A percentile compares a stretch with the other conserved stretches of the same genome.
Evolutionary conservation across 1,140 invertebrate genomes (phyloP).

Genomic region (Parapsyche elsis): DNA sequence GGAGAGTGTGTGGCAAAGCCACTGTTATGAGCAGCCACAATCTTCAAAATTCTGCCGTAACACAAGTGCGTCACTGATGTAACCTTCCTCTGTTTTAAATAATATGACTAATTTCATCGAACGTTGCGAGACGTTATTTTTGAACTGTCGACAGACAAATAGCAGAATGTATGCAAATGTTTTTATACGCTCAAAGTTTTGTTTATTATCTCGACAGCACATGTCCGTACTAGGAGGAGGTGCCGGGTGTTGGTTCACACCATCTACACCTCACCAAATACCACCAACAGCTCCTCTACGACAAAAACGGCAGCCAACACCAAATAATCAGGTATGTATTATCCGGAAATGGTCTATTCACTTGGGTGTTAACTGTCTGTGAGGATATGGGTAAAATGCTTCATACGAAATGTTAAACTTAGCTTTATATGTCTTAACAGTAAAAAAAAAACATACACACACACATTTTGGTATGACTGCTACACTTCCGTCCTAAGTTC

Average conservation of each 20-base stretch:
- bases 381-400: too few relatives aligned
- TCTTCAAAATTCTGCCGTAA: constrained; percentile 52
- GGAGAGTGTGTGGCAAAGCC: background rate
- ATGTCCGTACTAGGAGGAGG: constrained; percentile 54
- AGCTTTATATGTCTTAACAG: too few relatives aligned
- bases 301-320: constrained; percentile 46
- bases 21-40: constrained; percentile 53
- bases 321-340: constrained; percentile 34
- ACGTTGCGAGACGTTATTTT: too few relatives aligned
- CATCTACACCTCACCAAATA: constrained; percentile 49
- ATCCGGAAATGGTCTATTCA: too few relatives aligned
- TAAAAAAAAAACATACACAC: too few relatives aligned
- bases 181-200: background rate
- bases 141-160: too few relatives aligned
- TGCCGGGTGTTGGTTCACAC: constrained; percentile 53
- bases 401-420: too few relatives aligned
- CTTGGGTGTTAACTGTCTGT: too few relatives aligned
- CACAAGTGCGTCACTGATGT: constrained; percentile 43
- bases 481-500: too few relatives aligned
- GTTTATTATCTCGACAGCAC: constrained; percentile 43
- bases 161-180: background rate
- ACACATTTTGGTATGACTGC: too few relatives aligned
- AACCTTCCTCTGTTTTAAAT: background rate
- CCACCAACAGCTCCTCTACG: constrained; percentile 52
- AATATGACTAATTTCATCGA: too few relatives aligned